Evolutionary conservation across 2,113 vertebrate genomes (phyloP).

Genomic region (Colaptes auratus): DNA sequence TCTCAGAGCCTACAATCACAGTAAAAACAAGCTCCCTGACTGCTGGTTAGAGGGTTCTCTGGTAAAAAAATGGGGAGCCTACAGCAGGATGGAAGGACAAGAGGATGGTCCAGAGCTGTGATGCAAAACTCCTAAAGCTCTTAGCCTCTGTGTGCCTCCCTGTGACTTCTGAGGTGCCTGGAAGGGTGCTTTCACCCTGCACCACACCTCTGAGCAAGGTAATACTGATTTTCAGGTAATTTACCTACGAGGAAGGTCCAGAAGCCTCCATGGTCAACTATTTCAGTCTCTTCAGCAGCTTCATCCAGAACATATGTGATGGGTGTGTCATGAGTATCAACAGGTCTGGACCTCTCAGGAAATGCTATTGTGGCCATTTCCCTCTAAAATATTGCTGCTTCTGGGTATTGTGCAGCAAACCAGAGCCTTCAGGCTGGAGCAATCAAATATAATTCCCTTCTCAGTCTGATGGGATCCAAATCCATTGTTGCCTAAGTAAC

Average conservation of each 20-base stretch:
- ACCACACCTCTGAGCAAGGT: neutral
- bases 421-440: neutral
- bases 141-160: neutral
- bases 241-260: neutral
- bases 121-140: neutral
- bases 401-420: neutral
- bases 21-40: neutral
- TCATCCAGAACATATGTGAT: neutral
- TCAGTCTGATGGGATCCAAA: neutral
- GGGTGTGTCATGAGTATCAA: neutral
- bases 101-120: rapidly evolving
- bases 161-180: neutral
- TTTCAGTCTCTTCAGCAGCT: neutral
- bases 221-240: neutral
- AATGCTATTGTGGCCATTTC: neutral
- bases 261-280: neutral
- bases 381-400: neutral
- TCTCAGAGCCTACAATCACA: neutral
- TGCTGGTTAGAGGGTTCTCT: neutral
- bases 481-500: neutral
- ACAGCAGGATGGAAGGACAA: neutral
- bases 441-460: neutral
- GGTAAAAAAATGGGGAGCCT: neutral
- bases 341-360: neutral
- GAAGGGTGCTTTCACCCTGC: neutral